Evolutionary conservation across 1,140 invertebrate genomes (phyloP).

Genomic region (Trichogramma pretiosum): DNA sequence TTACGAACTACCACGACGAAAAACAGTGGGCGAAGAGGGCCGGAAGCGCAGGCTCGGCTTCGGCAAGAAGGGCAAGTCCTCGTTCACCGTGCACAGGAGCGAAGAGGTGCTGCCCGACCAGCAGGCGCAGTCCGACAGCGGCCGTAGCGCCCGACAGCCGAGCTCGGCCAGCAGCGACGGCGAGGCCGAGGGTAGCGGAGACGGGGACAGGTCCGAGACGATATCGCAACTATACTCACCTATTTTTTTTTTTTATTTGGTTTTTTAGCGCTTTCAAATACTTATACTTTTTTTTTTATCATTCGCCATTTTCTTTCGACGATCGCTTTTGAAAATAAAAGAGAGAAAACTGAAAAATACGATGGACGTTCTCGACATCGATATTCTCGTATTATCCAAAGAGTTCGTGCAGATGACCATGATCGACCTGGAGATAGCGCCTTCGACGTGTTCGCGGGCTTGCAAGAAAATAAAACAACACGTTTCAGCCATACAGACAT

Average conservation of each 20-base stretch:
- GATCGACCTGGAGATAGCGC: conserved; percentile 25
- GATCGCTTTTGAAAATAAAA: no score
- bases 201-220: conserved; percentile 64
- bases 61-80: conserved; percentile 86
- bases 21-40: conserved; percentile 61
- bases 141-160: conserved; percentile 65
- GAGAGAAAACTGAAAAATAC: no score
- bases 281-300: conserved; percentile 5
- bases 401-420: conserved; percentile 1
- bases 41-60: conserved; percentile 91
- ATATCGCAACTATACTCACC: background rate
- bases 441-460: no score
- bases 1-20: no score
- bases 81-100: conserved; percentile 90
- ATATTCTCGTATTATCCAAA: conserved; percentile 7
- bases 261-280: conserved; percentile 4
- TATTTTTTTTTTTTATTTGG: conserved; percentile 14
- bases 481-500: no score
- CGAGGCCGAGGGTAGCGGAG: conserved; percentile 69
- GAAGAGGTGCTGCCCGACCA: conserved; percentile 84
- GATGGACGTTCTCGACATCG: no score
- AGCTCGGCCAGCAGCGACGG: conserved; percentile 88
- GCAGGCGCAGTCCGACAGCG: conserved; percentile 45
- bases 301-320: conserved; percentile 1
- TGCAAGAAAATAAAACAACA: no score